These are phyloP conservation scores for Anthrax anthrax DNA, from an alignment of 2,888 invertebrate genomes.

Conservation along the genomic window DNA sequence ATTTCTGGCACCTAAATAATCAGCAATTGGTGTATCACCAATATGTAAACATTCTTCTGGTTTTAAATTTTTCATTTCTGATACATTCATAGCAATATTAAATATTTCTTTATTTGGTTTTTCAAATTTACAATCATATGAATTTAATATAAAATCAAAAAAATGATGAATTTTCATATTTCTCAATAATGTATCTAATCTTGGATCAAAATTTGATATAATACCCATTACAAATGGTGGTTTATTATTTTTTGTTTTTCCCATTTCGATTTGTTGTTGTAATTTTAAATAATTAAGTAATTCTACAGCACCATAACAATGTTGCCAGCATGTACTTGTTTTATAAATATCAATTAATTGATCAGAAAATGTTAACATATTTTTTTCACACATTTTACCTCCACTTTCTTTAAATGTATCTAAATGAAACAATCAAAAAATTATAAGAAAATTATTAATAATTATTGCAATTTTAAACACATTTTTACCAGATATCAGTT, in stretches of 20 bases:
- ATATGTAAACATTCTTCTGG: constrained; percentile 63
- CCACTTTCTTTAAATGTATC: constrained; percentile 30
- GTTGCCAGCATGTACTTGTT: constrained; percentile 58
- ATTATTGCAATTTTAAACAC: background rate
- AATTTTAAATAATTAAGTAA: constrained; percentile 44
- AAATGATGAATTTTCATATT: constrained; percentile 50
- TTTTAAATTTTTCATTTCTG: constrained; percentile 32
- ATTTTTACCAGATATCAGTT: constrained; percentile 25
- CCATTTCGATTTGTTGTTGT: constrained; percentile 20
- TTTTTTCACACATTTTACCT: constrained; percentile 25
- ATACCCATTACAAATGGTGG: constrained; percentile 44
- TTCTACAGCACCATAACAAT: constrained; percentile 47
- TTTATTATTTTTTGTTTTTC: constrained; percentile 11
- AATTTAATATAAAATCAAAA: constrained; percentile 69
- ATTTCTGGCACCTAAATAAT: constrained; percentile 60
- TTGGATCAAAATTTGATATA: constrained; percentile 80
- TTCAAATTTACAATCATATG: constrained; percentile 55
- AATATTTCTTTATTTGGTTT: constrained; percentile 70
- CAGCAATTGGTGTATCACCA: constrained; percentile 61
- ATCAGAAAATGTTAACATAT: constrained; percentile 39
- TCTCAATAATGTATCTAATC: constrained; percentile 51
- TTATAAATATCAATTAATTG: constrained; percentile 55
- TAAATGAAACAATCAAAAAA: constrained; percentile 9
- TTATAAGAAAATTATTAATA: background rate
- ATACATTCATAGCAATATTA: constrained; percentile 40